These are phyloP conservation scores for Dione vanillae DNA, from an alignment of 2,888 invertebrate genomes.

Conservation along the genomic window DNA sequence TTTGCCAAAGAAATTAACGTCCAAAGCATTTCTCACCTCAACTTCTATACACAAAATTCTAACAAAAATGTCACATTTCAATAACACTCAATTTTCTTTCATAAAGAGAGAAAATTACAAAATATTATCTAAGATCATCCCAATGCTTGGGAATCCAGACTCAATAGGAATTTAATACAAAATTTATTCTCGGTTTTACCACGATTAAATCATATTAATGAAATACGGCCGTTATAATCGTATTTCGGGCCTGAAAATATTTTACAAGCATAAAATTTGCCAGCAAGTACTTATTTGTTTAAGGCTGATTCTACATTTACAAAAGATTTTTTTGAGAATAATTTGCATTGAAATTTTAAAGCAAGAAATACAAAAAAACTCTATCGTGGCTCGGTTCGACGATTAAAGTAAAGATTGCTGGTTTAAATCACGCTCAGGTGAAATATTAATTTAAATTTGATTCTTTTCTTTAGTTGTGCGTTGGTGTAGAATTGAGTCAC, in stretches of 20 bases:
- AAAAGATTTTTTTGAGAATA: neutral
- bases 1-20: no score
- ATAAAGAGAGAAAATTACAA: conserved; percentile 1
- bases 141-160: conserved; percentile 11
- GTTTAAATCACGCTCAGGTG: neutral
- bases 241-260: conserved; percentile 52
- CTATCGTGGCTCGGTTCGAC: neutral
- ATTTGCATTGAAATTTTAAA: neutral
- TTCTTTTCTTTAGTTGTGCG: no score
- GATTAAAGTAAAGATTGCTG: neutral
- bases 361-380: neutral
- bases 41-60: no score
- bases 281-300: conserved; percentile 60
- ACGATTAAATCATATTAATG: conserved; percentile 31
- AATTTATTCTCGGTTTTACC: conserved; percentile 11
- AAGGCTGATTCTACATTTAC: conserved; percentile 20
- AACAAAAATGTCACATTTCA: neutral
- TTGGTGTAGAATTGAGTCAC: no score
- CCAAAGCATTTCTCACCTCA: no score
- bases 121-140: conserved; percentile 16
- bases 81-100: neutral
- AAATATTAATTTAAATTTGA: neutral
- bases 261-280: conserved; percentile 62
- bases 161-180: conserved; percentile 28
- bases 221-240: conserved; percentile 38